phyloP scores from a whole-genome alignment of 2,888 invertebrate species.

The Osmoderma eremita region DNA sequence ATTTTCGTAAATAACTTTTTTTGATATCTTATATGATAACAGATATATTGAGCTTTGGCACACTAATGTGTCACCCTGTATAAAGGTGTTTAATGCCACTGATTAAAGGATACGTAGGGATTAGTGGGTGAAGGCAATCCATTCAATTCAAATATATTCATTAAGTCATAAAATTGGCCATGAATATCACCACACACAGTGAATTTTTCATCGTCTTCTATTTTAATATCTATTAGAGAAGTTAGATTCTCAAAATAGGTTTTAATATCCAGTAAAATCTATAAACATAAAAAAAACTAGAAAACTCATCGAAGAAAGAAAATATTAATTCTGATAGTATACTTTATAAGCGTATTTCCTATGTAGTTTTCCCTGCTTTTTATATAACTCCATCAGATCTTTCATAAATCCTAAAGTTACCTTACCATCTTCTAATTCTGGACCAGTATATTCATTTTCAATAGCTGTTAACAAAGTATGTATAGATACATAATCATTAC shows the following conservation, averaged over 20 bases:
- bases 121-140: slow-evolving; percentile 95
- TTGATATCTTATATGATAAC: too few species aligned
- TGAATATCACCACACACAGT: slow-evolving; percentile 99
- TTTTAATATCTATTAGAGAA: slow-evolving; percentile 88
- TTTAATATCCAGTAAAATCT: slow-evolving; percentile 94
- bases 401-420: slow-evolving; percentile 91
- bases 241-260: slow-evolving; percentile 84
- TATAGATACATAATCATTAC: slow-evolving; percentile 18
- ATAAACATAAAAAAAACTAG: slow-evolving; percentile 54
- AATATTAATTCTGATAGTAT: slow-evolving; percentile 44
- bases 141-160: slow-evolving; percentile 97
- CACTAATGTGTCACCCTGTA: too few species aligned
- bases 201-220: slow-evolving; percentile 89
- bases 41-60: too few species aligned
- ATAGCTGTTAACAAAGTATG: slow-evolving; percentile 72
- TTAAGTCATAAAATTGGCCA: slow-evolving; percentile 97
- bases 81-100: background rate
- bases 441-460: slow-evolving; percentile 94
- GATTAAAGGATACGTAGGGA: slow-evolving; percentile 81
- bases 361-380: slow-evolving; percentile 92
- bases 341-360: slow-evolving; percentile 97
- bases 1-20: too few species aligned
- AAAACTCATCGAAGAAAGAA: background rate
- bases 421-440: slow-evolving; percentile 85
- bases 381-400: slow-evolving; percentile 89